Percentiles rank a stretch among this genome's conserved stretches.
Evolutionary conservation across 2,113 vertebrate species (phyloP).

Genomic region (Xiphophorus couchianus): DNA sequence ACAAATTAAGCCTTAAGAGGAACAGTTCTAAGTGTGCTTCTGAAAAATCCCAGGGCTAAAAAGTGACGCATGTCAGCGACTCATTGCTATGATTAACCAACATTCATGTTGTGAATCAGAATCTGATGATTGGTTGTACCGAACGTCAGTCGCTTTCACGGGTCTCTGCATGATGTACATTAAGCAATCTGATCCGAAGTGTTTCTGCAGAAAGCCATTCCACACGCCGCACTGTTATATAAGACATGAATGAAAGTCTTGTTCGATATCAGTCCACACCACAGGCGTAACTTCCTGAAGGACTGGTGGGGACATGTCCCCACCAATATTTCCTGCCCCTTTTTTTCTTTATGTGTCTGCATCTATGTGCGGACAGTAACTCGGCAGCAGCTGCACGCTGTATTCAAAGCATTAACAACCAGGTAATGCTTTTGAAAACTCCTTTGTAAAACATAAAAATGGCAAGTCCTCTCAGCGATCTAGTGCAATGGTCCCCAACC

Average conservation of each 20-base stretch:
- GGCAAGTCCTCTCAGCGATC: no score
- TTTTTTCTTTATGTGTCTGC: no score
- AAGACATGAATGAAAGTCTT: not conserved
- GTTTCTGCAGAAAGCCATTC: not conserved
- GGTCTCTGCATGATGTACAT: not conserved
- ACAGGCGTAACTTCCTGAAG: no score
- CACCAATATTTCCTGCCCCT: no score
- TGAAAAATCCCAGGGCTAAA: no score
- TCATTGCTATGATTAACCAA: constrained; percentile 39
- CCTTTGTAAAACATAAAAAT: no score
- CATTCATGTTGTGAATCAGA: constrained; percentile 32
- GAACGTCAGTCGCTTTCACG: not conserved
- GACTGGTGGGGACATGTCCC: no score
- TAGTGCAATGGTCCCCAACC: no score
- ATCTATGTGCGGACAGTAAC: no score
- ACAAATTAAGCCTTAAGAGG: constrained; percentile 4
- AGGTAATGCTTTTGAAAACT: no score
- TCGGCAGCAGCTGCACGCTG: no score
- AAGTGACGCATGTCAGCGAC: constrained; percentile 12
- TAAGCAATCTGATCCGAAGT: not conserved
- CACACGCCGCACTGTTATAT: not conserved
- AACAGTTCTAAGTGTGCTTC: not conserved
- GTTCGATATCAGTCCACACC: not conserved
- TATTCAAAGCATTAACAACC: no score
- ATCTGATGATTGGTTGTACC: not conserved